Evolutionary conservation across 92 coral and sea anemone species (phyloP), one percentile per base, ranked within the genome.

Genomic region (Palythoa heliodiscus): DNA sequence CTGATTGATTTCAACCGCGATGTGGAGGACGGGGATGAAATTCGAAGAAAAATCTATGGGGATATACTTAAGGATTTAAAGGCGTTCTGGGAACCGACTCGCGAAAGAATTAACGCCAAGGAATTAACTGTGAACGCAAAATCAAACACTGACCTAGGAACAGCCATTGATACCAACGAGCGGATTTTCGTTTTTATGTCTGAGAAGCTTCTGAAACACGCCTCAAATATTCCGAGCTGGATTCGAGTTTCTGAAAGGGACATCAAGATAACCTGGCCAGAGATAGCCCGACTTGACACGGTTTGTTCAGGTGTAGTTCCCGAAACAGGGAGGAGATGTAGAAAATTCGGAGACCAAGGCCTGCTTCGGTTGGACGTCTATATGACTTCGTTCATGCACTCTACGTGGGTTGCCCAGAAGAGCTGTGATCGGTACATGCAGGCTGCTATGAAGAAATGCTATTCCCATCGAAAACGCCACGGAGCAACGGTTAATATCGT

Each of bases 1-100:
- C 43, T 89, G 4, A 88, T 91, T 19, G 86, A 89, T 60, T 89
- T 91, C 71, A 89, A 89, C 61, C 85, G 89, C 35, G 92, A 91
- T 54, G 78, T 87, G 14, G 84, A 87, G 20, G 37, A 76, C 23
- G 81, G 81, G 25, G 37, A 25, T 47, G 48, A 29, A 2, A 25
- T 71, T 35, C 79, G 78, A 22, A 73, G 61, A 57, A 71, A n/a
- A 57, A 91, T 88, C 22, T 89, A 89, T 14, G 39, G 70, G 3
- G 81, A 78, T 61, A 82, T 91, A 23, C 50, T 82, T 38, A 55
- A 86, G 22, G 83, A 73, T 54, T 76, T 91, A 12, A 29, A 78
- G 61, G 77, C 12, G 48, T 57, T 82, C 25, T 91, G 94, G 94
- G 87, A 71, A 43, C 88, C 92, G 25, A 89, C 89, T 15, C 19